Evolutionary conservation across 2,888 invertebrate species (phyloP), one percentile per base, ranked within the genome.

Genomic region (Drosophila nr. perissopoda): DNA sequence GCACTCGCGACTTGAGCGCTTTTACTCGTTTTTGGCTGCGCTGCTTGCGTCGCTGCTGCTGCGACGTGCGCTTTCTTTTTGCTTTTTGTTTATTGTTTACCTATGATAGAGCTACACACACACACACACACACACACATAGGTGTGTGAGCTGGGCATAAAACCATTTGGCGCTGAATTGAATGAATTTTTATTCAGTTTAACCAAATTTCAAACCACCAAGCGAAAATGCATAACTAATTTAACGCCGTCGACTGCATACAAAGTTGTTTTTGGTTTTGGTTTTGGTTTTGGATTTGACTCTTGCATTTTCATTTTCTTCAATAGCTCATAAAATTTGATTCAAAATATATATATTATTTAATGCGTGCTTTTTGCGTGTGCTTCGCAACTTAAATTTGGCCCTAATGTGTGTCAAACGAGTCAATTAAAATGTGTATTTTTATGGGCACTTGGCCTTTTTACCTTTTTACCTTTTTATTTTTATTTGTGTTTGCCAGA

Each of bases 31-130:
- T 85, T 85, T 73, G 81, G 74, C 77, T 67, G 73, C 29, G 64
- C 58, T 49, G 56, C 48, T 49, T 27, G 34, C 63, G 56, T 48
- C 54, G 52, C 69, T 68, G 73, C 58, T 34, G 51, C 68, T 51
- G 72, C 64, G 80, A 89, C 75, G 79, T 89, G 83, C 85, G 89
- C 89, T 87, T 87, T 87, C 89, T 89, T 89, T 87, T 87, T 87
- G 87, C 87, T 78, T 80, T 88, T 82, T 89, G 76, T 89, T 76
- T 82, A 87, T 89, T 87, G 80, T 80, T 87, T 78, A 83, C 78
- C 87, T 82, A 75, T 89, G 85, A 87, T 87, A 78, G 82, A 83
- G 85, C 71, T 82, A 80, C 27, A 40, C 69, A 57, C 68, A 81
- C 65, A 36, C 21, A 52, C 63, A 52, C 29, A 25, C 6, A 18